These are phyloP conservation scores for Koerneria pararmatus DNA, from an alignment of 2,888 invertebrate species.

Conservation along the genomic window DNA sequence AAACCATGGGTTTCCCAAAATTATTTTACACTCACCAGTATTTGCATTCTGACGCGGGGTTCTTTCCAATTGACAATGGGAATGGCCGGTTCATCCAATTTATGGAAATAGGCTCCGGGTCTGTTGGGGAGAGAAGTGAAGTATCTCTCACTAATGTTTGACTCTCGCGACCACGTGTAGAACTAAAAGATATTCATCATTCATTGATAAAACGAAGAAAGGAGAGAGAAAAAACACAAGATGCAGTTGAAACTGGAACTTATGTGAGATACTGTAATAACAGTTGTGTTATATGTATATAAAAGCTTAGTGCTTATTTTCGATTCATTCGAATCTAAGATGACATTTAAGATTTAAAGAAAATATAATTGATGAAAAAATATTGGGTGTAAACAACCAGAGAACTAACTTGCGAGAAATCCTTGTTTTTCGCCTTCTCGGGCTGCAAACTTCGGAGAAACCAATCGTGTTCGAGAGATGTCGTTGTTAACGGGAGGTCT, in stretches of 20 bases:
- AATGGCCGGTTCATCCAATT: slow-evolving; percentile 43
- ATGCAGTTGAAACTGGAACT: no score
- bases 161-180: slow-evolving; percentile 38
- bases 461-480: slow-evolving; percentile 70
- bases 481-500: slow-evolving; percentile 64
- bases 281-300: no score
- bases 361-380: no score
- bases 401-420: slow-evolving; percentile 39
- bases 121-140: slow-evolving; percentile 14
- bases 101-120: slow-evolving; percentile 54
- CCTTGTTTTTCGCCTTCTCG: slow-evolving; percentile 44
- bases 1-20: no score
- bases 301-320: no score
- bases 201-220: no score
- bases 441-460: slow-evolving; percentile 64
- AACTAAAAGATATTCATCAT: no score
- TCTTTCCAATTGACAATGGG: slow-evolving; percentile 63
- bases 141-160: slow-evolving; percentile 13
- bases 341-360: no score
- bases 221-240: not conserved
- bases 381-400: not conserved
- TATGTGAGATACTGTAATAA: no score
- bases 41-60: slow-evolving; percentile 51
- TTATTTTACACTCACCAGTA: slow-evolving; percentile 33
- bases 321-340: no score